Percentiles rank a stretch among this genome's conserved stretches.
These are phyloP conservation scores for Engraulis encrasicolus DNA, from an alignment of 2,113 vertebrate species.

Conservation along the genomic window DNA sequence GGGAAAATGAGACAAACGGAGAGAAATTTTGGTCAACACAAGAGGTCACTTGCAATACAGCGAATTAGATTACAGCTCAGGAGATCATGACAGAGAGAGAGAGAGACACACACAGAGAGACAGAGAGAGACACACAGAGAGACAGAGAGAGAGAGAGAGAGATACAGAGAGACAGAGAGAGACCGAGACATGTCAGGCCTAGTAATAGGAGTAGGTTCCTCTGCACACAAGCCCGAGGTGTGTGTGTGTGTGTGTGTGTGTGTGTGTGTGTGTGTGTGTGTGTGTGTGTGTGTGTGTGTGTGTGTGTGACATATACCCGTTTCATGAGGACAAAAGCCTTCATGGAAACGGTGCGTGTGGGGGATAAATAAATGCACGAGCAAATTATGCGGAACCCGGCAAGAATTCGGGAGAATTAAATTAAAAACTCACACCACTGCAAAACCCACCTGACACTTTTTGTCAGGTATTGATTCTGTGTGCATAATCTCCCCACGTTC, in stretches of 20 bases:
- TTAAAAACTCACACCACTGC: conserved; percentile 50
- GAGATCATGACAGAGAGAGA: not conserved
- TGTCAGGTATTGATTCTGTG: conserved; percentile 54
- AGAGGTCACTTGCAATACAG: not conserved
- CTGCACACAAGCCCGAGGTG: conserved; percentile 15
- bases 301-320: not conserved
- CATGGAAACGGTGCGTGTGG: not conserved
- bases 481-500: conserved; percentile 36
- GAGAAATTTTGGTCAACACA: not conserved
- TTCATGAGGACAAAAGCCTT: conserved; percentile 27
- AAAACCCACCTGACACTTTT: conserved; percentile 34
- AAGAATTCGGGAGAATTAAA: conserved; percentile 39
- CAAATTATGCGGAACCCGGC: conserved; percentile 25
- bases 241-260: not conserved
- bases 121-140: no score
- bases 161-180: no score
- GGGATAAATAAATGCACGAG: conserved; percentile 26
- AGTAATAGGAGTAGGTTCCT: conserved; percentile 20
- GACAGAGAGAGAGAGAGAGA: no score
- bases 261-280: not conserved
- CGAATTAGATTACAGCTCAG: not conserved
- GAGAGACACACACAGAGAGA: no score
- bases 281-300: not conserved
- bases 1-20: not conserved
- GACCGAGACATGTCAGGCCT: not conserved